A percentile compares a stretch with the other conserved stretches of the same genome.
phyloP scores from a whole-genome alignment of 2,797 vertebrate genomes.

The Taeniopygia guttata region DNA sequence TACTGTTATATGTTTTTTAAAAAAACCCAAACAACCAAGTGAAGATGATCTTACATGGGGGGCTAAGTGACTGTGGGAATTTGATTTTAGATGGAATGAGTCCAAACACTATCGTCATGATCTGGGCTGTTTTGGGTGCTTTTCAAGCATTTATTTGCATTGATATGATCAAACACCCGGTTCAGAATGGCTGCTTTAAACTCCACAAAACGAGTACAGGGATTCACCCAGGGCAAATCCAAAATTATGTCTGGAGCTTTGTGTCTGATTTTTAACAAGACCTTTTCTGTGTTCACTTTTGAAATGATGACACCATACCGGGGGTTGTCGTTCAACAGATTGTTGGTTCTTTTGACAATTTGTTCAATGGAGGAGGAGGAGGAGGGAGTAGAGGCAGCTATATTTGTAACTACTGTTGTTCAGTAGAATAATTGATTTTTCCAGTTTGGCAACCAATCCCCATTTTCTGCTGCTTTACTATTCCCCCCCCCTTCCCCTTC shows the following conservation, averaged over 20 bases:
- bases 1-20: not conserved
- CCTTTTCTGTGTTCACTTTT: constrained; percentile 50
- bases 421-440: constrained; percentile 65
- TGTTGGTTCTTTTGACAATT: constrained; percentile 66
- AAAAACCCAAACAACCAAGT: not conserved
- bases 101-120: constrained; percentile 2
- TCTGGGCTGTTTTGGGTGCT: constrained; percentile 48
- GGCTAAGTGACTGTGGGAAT: constrained; percentile 37
- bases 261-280: constrained; percentile 35
- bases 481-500: not conserved
- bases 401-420: constrained; percentile 64
- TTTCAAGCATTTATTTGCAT: constrained; percentile 56
- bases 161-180: constrained; percentile 37
- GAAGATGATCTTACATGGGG: constrained; percentile 1
- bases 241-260: constrained; percentile 40
- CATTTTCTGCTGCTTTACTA: constrained; percentile 40
- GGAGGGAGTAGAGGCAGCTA: constrained; percentile 57
- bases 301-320: constrained; percentile 6
- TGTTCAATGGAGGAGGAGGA: constrained; percentile 63
- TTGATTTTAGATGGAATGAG: not conserved
- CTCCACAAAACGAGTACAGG: not conserved
- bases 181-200: constrained; percentile 55
- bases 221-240: constrained; percentile 26
- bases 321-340: constrained; percentile 63
- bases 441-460: constrained; percentile 51